These are phyloP conservation scores for Plagodis pulveraria DNA, from an alignment of 2,888 invertebrate species.

Conservation along the genomic window DNA sequence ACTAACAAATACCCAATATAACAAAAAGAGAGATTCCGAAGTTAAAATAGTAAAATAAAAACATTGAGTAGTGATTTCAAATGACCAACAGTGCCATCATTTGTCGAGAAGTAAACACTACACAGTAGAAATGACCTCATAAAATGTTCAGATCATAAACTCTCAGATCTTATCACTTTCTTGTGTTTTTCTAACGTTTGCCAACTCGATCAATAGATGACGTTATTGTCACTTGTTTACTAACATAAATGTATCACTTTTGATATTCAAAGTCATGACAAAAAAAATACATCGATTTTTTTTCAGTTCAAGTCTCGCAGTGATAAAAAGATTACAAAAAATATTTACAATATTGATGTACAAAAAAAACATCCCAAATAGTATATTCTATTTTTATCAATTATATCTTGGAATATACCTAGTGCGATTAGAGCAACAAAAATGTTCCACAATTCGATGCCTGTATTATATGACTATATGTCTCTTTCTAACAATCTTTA, in stretches of 20 bases:
- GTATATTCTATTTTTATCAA: neutral
- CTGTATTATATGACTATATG: too few species aligned
- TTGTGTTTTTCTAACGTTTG: too few species aligned
- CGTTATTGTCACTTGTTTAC: neutral
- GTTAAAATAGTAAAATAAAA: conserved; percentile 10
- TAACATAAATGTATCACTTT: conserved; percentile 3
- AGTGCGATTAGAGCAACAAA: too few species aligned
- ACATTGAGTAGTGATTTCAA: conserved; percentile 14
- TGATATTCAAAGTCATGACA: conserved; percentile 13
- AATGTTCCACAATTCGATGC: too few species aligned
- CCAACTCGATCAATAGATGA: neutral
- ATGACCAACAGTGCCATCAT: conserved; percentile 12
- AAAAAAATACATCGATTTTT: too few species aligned
- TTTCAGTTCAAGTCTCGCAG: too few species aligned
- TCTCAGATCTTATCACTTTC: too few species aligned
- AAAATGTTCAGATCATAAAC: too few species aligned
- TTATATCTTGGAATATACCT: neutral
- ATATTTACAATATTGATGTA: too few species aligned
- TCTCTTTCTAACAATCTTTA: too few species aligned
- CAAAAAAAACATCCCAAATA: too few species aligned
- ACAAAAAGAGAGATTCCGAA: conserved; percentile 26
- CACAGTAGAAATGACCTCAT: neutral
- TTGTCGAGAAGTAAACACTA: conserved; percentile 10
- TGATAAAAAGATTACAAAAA: too few species aligned
- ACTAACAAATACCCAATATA: conserved; percentile 24